Base-by-base conservation (phyloP, 2,888 invertebrate species). In the Enchytraeus crypticus region DNA sequence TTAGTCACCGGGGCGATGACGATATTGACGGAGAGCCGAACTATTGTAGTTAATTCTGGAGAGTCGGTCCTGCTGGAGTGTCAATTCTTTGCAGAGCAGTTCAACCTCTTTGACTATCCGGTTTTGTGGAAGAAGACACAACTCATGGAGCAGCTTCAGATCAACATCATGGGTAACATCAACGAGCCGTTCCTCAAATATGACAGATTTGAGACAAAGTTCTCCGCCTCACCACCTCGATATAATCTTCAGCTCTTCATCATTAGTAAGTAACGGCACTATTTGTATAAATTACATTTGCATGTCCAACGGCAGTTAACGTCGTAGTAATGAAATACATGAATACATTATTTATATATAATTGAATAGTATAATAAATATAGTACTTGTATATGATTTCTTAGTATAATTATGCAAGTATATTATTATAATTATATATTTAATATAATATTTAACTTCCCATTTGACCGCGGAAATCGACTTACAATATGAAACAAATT, bases 151-250 rank as follows among this genome's bases (percentile, higher is more conserved):
- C 53, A 60, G 60, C n/a, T n/a, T n/a, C n/a, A n/a, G n/a, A n/a
- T n/a, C n/a, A n/a, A n/a, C n/a, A n/a, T n/a, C n/a, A n/a, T 65
- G 60, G 61, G 66, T 18, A 66, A 63, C 57, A 53, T 66, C 26
- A 66, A 64, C 51, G 51, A 57, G 43, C 66, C 66, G 11, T 66
- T 66, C 34, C 18, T 49, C 5, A 21, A 43, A 18, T 54, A 63
- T 3, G 47, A 61, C 29, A 38, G 66, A 5, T 64, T 63, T 57
- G 46, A 57, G 27, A 62, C 62, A 34, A 57, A 45, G 29, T 61
- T 61, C 58, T 53, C 53, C 4, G n/a, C 38, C n/a, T 46, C 34
- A 33, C 57, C 32, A 23, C 63, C 63, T 5, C 33, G 57, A 38
- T 63, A 54, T 33, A 51, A 29, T 29, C 47, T 57, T 5, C 38